Evolutionary conservation across 2,888 invertebrate genomes (phyloP), one percentile per base, ranked within the genome.

Genomic region (Drosophila putrida): DNA sequence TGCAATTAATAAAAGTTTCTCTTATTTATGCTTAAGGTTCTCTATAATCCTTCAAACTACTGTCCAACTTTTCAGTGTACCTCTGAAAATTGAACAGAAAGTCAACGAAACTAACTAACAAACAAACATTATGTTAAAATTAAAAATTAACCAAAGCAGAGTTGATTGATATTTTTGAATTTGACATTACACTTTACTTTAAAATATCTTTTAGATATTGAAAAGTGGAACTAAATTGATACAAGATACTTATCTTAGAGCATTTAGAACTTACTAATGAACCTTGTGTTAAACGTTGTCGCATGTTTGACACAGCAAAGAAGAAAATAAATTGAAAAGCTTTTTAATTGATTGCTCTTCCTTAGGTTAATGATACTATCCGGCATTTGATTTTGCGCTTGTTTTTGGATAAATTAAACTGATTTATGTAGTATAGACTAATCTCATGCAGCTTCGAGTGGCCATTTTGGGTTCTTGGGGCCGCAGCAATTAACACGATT

Each of bases 401-500:
- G 53, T 49, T 62, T 68, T 53, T 33, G 74, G 59, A 35, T n/a
- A 61, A 50, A 59, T 82, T 73, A 61, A 73, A 70, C 85, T 85
- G 86, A 82, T 82, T 82, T 79, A 82, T 85, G 79, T 76, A 57
- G 58, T 51, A 50, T 53, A 51, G 62, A 67, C 64, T 82, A 88
- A 88, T 82, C 82, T 88, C 85, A 62, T 71, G 72, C 75, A 73
- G 80, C 82, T 79, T 46, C 47, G 20, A 63, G 80, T 60, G 63
- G 71, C 25, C 53, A 61, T 31, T 68, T 64, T 60, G 59, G 58
- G 44, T 39, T 53, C 11, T 20, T 10, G 20, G 41, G 35, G 36
- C 71, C 47, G 63, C 43, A 49, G 71, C 83, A 83, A 83, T 83
- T 83, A 83, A 88, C 83, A 88, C 88, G 87, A 83, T 72, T 88